A percentile compares a stretch with the other conserved stretches of the same genome.
phyloP scores from a whole-genome alignment of 2,113 vertebrate species.

The Nothoprocta perdicaria region DNA sequence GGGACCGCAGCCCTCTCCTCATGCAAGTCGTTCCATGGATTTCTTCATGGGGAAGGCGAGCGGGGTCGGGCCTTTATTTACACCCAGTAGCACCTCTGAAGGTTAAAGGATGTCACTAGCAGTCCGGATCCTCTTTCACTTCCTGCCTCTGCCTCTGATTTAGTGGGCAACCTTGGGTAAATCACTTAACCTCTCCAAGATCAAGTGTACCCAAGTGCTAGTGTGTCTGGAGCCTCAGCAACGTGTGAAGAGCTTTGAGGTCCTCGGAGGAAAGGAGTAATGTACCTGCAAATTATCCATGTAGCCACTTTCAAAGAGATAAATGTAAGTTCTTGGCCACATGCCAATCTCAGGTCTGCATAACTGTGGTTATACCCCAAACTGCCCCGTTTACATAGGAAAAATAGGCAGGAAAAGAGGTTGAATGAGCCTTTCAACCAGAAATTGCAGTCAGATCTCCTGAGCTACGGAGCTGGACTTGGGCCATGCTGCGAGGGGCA shows the following conservation, averaged over 20 bases:
- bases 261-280: slow-evolving; percentile 19
- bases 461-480: neutral
- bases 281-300: neutral
- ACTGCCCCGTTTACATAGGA: neutral
- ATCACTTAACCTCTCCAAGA: slow-evolving; percentile 60
- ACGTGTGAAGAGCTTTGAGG: slow-evolving; percentile 10
- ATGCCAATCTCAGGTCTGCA: neutral
- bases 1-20: neutral
- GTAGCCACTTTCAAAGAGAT: neutral
- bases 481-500: neutral
- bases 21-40: neutral
- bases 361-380: neutral
- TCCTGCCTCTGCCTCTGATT: slow-evolving; percentile 57
- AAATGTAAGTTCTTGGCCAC: neutral
- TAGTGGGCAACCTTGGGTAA: slow-evolving; percentile 46
- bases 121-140: slow-evolving; percentile 49
- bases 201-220: slow-evolving; percentile 33
- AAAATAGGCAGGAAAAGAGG: neutral
- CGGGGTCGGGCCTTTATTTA: slow-evolving; percentile 19
- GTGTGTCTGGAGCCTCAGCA: slow-evolving; percentile 14
- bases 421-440: neutral
- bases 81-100: slow-evolving; percentile 42
- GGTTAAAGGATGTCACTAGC: slow-evolving; percentile 45
- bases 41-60: neutral
- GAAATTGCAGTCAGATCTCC: neutral